Evolutionary conservation across 1,140 invertebrate species (phyloP).

Genomic region (Macrocentrus cingulum): DNA sequence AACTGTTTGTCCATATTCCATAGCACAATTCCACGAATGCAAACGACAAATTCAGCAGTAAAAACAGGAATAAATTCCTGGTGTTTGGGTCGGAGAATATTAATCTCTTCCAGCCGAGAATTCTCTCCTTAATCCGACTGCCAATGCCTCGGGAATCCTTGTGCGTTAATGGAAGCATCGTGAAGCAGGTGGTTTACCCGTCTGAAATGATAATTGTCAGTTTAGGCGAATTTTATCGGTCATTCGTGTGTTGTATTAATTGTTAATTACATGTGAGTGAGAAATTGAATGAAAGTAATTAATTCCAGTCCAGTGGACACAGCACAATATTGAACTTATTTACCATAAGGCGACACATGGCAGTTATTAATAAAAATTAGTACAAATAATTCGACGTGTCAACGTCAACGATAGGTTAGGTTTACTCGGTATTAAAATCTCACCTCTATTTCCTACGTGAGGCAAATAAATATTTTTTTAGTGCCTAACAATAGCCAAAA

Average conservation of each 20-base stretch:
- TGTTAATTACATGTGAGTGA: too few relatives aligned
- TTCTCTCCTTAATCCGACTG: slow-evolving; percentile 70
- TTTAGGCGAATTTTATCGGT: too few relatives aligned
- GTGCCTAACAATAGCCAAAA: too few relatives aligned
- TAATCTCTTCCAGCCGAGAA: slow-evolving; percentile 77
- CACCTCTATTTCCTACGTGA: too few relatives aligned
- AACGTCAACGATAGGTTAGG: slow-evolving; percentile 9
- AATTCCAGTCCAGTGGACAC: too few relatives aligned
- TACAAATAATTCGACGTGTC: slow-evolving; percentile 5
- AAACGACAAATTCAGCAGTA: slow-evolving; percentile 91
- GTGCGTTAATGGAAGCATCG: slow-evolving; percentile 77
- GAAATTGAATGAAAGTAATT: too few relatives aligned
- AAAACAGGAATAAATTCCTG: slow-evolving; percentile 92
- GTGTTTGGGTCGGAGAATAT: slow-evolving; percentile 93
- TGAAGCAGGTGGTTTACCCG: slow-evolving; percentile 26
- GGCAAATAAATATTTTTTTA: too few relatives aligned
- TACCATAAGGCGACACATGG: too few relatives aligned
- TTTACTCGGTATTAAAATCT: not conserved
- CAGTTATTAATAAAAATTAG: not conserved
- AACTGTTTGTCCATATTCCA: slow-evolving; percentile 95
- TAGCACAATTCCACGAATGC: slow-evolving; percentile 96
- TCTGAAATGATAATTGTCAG: too few relatives aligned
- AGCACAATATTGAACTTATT: too few relatives aligned
- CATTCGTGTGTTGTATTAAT: too few relatives aligned
- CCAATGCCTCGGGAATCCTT: slow-evolving; percentile 70